Percentiles rank a stretch among this genome's conserved stretches.
Evolutionary conservation across 2,888 invertebrate genomes (phyloP).

Genomic region (Epirrita christyi): DNA sequence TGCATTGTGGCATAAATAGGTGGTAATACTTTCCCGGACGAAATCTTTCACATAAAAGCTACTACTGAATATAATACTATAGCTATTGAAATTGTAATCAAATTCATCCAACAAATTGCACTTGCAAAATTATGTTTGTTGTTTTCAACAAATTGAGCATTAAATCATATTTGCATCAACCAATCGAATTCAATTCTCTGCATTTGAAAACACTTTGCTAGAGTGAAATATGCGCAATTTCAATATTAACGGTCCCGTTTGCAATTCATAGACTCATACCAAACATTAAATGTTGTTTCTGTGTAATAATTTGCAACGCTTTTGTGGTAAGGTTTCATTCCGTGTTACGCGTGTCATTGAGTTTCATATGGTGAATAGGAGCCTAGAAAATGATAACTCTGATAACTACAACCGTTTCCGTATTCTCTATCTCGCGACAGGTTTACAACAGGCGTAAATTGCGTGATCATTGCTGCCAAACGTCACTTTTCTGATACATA

Average conservation of each 20-base stretch:
- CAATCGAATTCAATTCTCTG: conserved; percentile 17
- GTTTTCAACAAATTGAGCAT: conserved; percentile 22
- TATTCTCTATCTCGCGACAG: too few species aligned
- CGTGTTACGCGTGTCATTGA: too few species aligned
- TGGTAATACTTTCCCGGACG: too few species aligned
- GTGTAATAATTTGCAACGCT: conserved; percentile 12
- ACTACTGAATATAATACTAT: too few species aligned
- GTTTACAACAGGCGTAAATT: too few species aligned
- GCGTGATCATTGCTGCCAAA: too few species aligned
- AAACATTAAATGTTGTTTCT: conserved; percentile 13
- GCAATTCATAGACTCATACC: conserved; percentile 16
- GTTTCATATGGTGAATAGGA: conserved; percentile 7
- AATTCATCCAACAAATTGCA: conserved; percentile 10
- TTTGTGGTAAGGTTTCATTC: conserved; percentile 9
- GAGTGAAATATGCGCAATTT: conserved; percentile 24
- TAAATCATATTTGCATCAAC: conserved; percentile 25
- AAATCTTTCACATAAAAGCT: too few species aligned
- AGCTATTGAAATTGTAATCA: conserved; percentile 1
- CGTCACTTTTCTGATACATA: too few species aligned
- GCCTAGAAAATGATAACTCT: neutral
- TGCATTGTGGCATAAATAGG: too few species aligned
- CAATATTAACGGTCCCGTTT: conserved; percentile 8
- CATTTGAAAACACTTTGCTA: conserved; percentile 22
- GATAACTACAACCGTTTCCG: neutral
- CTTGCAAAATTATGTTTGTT: conserved; percentile 14